Evolutionary conservation across 2,888 invertebrate species (phyloP), one percentile per base, ranked within the genome.

Genomic region (Drosophila emarginata): DNA sequence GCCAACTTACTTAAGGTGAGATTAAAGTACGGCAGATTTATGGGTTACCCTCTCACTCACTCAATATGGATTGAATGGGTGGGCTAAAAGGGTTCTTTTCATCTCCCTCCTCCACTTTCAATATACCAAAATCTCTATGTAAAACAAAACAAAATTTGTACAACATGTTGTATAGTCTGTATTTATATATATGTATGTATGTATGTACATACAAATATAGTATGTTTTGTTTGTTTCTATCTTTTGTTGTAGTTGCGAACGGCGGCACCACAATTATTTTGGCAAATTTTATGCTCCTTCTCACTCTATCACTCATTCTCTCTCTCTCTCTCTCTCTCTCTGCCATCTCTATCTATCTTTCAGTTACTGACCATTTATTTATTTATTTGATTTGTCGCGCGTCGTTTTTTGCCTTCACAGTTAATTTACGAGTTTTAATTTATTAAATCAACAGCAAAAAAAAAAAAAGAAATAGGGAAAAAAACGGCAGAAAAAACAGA

Each of bases 391-490:
- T 80, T 83, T 80, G 80, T 80, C 80, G 80, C 78, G 80, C 80
- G 76, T 83, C 84, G 84, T 83, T 83, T 83, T 83, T 80, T 83
- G 84, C 80, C 84, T 80, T 80, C 80, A 83, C 80, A 80, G 84
- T 80, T 80, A 83, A 83, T 80, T 80, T 80, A 80, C 84, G 80
- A 74, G 80, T 78, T 80, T 83, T 83, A 78, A 83, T 80, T 80
- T 80, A 80, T 80, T 80, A 80, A 80, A 80, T 80, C 80, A 80
- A 82, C 80, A 82, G 75, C 80, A 54, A 53, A 26, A 53, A 28
- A 32, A 28, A 57, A 39, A 57, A 56, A 11, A 67, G 28, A 53
- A 56, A 36, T 23, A 23, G 23, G 51, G 21, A 14, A 7, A 26
- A 21, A 60, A 9, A 7, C 36, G 23, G 45, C 37, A 32, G 40